A percentile compares a stretch with the other conserved stretches of the same genome.
These are phyloP conservation scores for Lota lota DNA, from an alignment of 2,113 vertebrate species.

Conservation along the genomic window DNA sequence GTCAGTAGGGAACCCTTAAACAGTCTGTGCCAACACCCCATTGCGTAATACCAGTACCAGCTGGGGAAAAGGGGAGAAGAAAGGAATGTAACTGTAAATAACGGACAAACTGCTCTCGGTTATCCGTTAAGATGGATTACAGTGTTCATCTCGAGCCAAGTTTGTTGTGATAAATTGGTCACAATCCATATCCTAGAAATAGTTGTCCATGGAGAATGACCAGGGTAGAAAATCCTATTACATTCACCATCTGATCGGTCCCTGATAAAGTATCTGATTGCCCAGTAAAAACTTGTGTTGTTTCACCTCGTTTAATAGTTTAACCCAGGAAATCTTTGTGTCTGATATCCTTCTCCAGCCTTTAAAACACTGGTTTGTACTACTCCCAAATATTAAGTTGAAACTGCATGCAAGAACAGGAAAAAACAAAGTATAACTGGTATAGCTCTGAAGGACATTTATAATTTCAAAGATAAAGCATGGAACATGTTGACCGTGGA, in stretches of 20 bases:
- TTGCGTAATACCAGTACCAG: conserved; percentile 44
- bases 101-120: conserved; percentile 7
- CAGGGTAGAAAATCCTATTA: conserved; percentile 3
- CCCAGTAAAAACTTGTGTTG: neutral
- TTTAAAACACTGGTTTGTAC: neutral
- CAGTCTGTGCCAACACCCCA: conserved; percentile 53
- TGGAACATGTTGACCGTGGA: conserved; percentile 23
- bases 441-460: neutral
- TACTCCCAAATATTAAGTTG: conserved; percentile 4
- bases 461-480: too few relatives aligned
- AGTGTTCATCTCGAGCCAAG: neutral
- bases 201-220: neutral
- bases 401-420: neutral
- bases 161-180: conserved; percentile 9
- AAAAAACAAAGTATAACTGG: conserved; percentile 40
- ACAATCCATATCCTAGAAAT: neutral
- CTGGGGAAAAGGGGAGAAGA: neutral
- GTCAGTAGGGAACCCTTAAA: conserved; percentile 70
- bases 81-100: conserved; percentile 41
- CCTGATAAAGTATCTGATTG: neutral
- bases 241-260: conserved; percentile 2
- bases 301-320: too few relatives aligned
- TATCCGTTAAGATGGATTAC: conserved; percentile 8
- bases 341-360: too few relatives aligned
- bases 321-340: too few relatives aligned